These are phyloP conservation scores for Drymodes brunneopygia DNA, from an alignment of 2,113 vertebrate species.

Conservation along the genomic window DNA sequence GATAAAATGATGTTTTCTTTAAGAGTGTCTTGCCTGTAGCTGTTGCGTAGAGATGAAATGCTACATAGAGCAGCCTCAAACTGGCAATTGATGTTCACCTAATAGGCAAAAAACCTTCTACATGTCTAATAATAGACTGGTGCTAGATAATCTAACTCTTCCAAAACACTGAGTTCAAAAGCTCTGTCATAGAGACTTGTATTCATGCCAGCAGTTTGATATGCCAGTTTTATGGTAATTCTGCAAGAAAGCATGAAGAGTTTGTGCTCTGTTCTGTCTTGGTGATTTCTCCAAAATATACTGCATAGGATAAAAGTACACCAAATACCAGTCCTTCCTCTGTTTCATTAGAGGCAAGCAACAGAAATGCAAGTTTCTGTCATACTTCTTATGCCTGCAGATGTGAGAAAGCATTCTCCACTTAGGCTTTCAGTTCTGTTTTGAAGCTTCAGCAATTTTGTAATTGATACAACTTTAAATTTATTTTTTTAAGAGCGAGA, in stretches of 20 bases:
- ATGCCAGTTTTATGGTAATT: neutral
- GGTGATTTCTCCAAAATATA: neutral
- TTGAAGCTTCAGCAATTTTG: neutral
- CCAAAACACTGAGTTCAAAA: neutral
- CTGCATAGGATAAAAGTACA: neutral
- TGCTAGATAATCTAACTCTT: neutral
- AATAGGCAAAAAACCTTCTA: neutral
- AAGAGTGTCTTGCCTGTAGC: neutral
- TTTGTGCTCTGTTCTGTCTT: neutral
- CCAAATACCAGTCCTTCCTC: neutral
- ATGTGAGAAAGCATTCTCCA: neutral
- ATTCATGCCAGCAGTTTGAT: neutral
- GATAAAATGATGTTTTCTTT: neutral
- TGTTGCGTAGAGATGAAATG: neutral
- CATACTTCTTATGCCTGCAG: neutral
- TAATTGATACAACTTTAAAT: neutral
- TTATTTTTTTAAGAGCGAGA: neutral
- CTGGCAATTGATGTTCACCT: neutral
- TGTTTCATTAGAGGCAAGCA: neutral
- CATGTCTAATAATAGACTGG: neutral
- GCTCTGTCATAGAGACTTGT: neutral
- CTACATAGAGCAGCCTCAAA: neutral
- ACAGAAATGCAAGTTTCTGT: neutral
- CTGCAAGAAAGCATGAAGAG: neutral
- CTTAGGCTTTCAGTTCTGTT: neutral